Base-by-base conservation (phyloP, 2,888 invertebrate genomes). In the Ferdinandea cuprea region DNA sequence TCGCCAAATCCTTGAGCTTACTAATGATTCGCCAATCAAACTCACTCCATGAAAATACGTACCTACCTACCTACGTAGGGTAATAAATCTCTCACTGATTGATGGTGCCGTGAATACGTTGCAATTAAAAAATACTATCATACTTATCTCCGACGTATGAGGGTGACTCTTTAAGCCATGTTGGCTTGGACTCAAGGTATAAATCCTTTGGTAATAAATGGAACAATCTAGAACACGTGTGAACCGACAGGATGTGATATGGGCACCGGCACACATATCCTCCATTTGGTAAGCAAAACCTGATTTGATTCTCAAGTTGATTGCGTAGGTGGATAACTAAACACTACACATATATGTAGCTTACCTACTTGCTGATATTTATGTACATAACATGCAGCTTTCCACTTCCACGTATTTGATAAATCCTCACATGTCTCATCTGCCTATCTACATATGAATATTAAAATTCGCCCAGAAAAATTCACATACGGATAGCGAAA, bases 371-470 rank as follows among this genome's bases (percentile, higher is more conserved):
- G 25, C 5, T 3, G 25, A 25, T 25, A n/a, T n/a, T n/a, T n/a
- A n/a, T n/a, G n/a, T n/a, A 25, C 44, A n/a, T 46, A 13, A n/a
- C 28, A 17, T 17, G 19, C n/a, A 17, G 42, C 30, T 42, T 48
- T 42, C 58, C 73, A 15, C 28, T n/a, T 66, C 28, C 68, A 68
- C 59, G 59, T 76, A 44, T 28, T 54, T 58, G 76, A 37, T 61
- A 76, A 76, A 76, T 76, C 76, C 50, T 50, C 52, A 76, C 74
- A 59, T 66, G 74, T 76, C 76, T 59, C 68, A 61, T 76, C 68
- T 61, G 76, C 76, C 76, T 61, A 68, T 76, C 54, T 68, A 37
- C 68, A 68, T 68, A 68, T 76, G 76, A 76, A 76, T 76, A 76
- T 76, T 76, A 68, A 76, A 74, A 59, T 28, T 42, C 52, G 44